Evolutionary conservation across 1,140 invertebrate species (phyloP).

Genomic region (Mycetomoellerius zeteki): DNA sequence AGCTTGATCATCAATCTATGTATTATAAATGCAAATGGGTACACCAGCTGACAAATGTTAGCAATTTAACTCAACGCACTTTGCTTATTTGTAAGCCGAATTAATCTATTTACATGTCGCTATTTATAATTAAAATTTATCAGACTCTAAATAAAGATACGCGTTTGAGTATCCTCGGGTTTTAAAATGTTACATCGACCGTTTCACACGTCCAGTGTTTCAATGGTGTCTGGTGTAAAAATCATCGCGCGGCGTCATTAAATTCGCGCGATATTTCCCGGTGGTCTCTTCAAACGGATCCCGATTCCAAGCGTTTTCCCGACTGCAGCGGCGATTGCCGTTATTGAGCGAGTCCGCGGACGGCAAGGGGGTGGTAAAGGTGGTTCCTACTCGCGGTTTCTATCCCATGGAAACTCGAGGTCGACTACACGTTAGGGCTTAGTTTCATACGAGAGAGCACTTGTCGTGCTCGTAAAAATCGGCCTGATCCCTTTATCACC

Average conservation of each 20-base stretch:
- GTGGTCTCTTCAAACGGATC: slow-evolving; percentile 26
- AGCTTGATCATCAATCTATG: background rate
- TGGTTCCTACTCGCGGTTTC: slow-evolving; percentile 41
- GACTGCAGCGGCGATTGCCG: slow-evolving; percentile 34
- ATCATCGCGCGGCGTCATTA: slow-evolving; percentile 46
- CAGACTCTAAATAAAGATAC: background rate
- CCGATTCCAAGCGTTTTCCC: slow-evolving; percentile 25
- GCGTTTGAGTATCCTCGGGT: background rate
- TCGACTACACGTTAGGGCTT: slow-evolving; percentile 44
- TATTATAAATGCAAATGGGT: background rate
- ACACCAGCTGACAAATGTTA: background rate
- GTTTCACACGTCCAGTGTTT: background rate
- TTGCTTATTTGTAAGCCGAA: background rate
- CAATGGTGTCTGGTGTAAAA: background rate
- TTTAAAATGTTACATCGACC: background rate
- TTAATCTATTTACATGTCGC: slow-evolving; percentile 1
- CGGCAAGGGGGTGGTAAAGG: background rate
- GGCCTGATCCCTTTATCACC: slow-evolving; percentile 84
- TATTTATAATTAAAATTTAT: slow-evolving; percentile 13
- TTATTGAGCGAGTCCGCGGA: slow-evolving; percentile 45
- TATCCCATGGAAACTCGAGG: slow-evolving; percentile 63
- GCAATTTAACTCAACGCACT: background rate
- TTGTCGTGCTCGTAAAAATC: slow-evolving; percentile 81
- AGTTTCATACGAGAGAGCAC: slow-evolving; percentile 69
- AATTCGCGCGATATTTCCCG: slow-evolving; percentile 33